Percentiles rank a stretch among this genome's conserved stretches.
These are phyloP conservation scores for Chlorospingus flavigularis DNA, from an alignment of 2,797 vertebrate species.

Conservation along the genomic window DNA sequence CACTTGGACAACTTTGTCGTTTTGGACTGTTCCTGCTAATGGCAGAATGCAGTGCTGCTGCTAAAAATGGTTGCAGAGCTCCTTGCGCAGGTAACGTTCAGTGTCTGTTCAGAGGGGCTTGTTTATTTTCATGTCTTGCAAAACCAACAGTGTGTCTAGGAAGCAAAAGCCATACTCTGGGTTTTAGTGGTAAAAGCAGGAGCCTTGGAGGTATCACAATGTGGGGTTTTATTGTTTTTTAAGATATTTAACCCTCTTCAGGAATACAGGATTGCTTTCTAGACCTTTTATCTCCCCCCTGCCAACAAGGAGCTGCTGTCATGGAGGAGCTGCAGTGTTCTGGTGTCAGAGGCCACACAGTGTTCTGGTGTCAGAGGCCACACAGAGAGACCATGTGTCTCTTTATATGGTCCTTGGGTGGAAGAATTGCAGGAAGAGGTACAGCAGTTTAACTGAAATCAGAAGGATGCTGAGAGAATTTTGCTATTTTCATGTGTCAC, in stretches of 20 bases:
- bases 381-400: rapidly evolving
- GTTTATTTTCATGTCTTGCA: background rate
- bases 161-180: background rate
- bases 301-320: background rate
- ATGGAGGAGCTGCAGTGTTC: background rate
- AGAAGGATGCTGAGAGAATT: background rate
- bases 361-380: background rate
- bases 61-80: background rate
- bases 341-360: background rate
- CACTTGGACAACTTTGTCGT: background rate
- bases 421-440: background rate
- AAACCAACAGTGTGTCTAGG: background rate
- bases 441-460: conserved; percentile 11
- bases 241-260: background rate
- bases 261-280: background rate
- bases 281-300: background rate
- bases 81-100: background rate
- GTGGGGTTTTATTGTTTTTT: background rate
- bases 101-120: background rate
- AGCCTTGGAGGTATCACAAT: background rate
- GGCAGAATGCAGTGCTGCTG: background rate
- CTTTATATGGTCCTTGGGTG: background rate
- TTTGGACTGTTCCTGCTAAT: background rate
- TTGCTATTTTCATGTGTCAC: background rate
- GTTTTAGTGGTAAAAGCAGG: background rate